phyloP scores from a whole-genome alignment of 1,140 invertebrate genomes.

The Melitaea cinxia region DNA sequence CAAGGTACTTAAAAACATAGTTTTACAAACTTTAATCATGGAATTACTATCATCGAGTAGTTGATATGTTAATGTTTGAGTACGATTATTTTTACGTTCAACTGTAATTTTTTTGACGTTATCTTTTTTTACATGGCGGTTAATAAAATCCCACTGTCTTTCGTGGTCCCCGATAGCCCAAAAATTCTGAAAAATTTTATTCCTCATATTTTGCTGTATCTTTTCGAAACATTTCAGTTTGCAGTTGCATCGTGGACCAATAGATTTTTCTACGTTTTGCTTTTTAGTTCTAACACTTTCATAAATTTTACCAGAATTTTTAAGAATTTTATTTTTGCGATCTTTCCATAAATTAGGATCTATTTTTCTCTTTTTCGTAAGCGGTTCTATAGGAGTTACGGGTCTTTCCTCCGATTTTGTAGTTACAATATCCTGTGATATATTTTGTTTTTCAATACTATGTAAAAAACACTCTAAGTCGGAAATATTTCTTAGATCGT shows the following conservation, averaged over 20 bases:
- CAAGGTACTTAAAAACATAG: conserved; percentile 39
- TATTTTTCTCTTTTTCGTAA: conserved; percentile 26
- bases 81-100: conserved; percentile 38
- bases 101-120: conserved; percentile 37
- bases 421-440: too few relatives aligned
- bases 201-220: conserved; percentile 10
- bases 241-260: conserved; percentile 36
- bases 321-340: conserved; percentile 33
- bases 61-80: conserved; percentile 39
- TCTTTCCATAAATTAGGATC: conserved; percentile 29
- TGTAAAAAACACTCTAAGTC: too few relatives aligned
- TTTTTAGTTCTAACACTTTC: conserved; percentile 27
- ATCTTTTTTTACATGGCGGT: conserved; percentile 25
- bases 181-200: conserved; percentile 35
- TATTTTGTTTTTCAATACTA: too few relatives aligned
- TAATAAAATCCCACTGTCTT: conserved; percentile 37
- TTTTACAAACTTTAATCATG: conserved; percentile 37
- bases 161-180: conserved; percentile 31
- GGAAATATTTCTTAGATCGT: too few relatives aligned
- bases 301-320: conserved; percentile 36
- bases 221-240: conserved; percentile 33
- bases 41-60: conserved; percentile 24
- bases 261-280: conserved; percentile 22
- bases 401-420: too few relatives aligned
- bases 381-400: too few relatives aligned